Percentiles rank a stretch among this genome's conserved stretches.
Evolutionary conservation across 2,797 vertebrate genomes (phyloP).

Genomic region (Melanotaenia trifasciata): DNA sequence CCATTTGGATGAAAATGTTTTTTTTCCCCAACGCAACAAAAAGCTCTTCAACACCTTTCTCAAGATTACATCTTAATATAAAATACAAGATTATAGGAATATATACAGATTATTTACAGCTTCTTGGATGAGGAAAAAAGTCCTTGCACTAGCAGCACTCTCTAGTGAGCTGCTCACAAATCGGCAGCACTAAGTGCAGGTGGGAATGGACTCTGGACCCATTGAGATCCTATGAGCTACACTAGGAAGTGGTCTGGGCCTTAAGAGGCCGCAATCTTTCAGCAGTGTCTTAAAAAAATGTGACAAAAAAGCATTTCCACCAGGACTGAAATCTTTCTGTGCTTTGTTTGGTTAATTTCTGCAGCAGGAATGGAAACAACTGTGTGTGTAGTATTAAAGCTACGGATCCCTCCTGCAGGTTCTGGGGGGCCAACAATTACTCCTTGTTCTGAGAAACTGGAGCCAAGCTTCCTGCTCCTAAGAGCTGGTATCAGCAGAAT

Average conservation of each 20-base stretch:
- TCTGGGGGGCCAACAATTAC: no score
- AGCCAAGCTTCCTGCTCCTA: no score
- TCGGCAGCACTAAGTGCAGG: no score
- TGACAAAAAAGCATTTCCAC: background rate
- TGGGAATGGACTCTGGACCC: background rate
- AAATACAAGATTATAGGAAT: background rate
- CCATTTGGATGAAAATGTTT: conserved; percentile 1
- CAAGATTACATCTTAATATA: background rate
- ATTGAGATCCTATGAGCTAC: background rate
- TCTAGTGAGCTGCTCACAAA: background rate
- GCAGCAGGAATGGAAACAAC: background rate
- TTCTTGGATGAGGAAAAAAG: background rate
- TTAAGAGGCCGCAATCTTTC: background rate
- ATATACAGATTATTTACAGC: background rate
- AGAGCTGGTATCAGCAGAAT: background rate
- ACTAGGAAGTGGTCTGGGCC: background rate
- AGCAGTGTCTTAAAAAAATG: background rate
- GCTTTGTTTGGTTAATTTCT: background rate
- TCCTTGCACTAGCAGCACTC: background rate
- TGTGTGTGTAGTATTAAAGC: background rate
- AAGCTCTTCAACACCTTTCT: background rate
- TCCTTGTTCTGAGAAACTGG: no score
- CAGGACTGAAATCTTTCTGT: background rate
- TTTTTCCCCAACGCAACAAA: background rate
- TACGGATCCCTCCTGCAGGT: no score